phyloP scores from a whole-genome alignment of 2,113 vertebrate genomes.

The Sialia sialis region DNA sequence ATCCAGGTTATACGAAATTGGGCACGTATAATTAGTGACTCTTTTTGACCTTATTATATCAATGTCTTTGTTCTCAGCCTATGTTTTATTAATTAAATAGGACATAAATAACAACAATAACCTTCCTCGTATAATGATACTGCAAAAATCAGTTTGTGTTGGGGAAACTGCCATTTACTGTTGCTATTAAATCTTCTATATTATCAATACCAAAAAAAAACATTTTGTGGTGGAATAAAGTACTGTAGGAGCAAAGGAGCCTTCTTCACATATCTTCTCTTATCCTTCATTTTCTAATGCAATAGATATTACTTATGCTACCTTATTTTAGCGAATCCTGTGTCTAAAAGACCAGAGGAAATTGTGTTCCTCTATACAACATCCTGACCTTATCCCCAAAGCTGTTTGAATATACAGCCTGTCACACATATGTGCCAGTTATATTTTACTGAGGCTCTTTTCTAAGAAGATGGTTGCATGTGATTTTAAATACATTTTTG shows the following conservation, averaged over 20 bases:
- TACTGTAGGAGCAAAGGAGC: not conserved
- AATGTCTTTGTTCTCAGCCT: not conserved
- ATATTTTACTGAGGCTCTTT: not conserved
- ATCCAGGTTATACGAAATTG: not conserved
- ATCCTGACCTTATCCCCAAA: not conserved
- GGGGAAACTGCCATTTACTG: not conserved
- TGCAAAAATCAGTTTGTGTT: not conserved
- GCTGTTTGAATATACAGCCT: not conserved
- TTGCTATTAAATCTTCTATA: not conserved
- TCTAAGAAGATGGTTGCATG: not conserved
- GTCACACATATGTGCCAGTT: not conserved
- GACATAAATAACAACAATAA: not conserved
- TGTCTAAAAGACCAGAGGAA: not conserved
- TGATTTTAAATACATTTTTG: not conserved
- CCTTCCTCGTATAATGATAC: not conserved
- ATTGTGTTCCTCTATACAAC: not conserved
- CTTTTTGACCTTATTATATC: not conserved
- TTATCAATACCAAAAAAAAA: not conserved
- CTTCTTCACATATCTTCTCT: not conserved
- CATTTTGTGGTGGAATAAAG: not conserved
- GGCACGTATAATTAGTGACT: not conserved
- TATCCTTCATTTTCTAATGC: not conserved
- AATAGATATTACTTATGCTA: not conserved
- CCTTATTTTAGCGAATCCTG: not conserved
- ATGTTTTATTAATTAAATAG: not conserved